Base-by-base conservation (phyloP, 2,113 vertebrate species). In the Perca schrenkii region DNA sequence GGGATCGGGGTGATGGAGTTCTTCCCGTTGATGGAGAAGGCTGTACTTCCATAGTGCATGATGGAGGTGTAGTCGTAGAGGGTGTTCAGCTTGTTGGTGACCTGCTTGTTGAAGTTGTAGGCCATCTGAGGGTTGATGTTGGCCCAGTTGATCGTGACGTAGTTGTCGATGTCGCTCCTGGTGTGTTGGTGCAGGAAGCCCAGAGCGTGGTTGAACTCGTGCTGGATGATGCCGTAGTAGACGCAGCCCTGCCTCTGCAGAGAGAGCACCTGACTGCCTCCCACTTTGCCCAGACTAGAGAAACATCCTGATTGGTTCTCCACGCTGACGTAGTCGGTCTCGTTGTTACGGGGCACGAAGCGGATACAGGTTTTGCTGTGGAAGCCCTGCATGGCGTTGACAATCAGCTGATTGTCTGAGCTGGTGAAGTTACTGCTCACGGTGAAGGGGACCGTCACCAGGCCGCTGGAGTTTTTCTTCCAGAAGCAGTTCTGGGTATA, bases 161-260 rank as follows among this genome's bases (percentile, higher is more conserved):
- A 57, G 7, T 0, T 1, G 73, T 79, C 86, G 0, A 53, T 75
- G 75, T 88, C 78, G 36, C 83, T 74, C 75, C 86, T 86, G 75
- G 71, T 82, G 46, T 86, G 86, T 22, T 79, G 75, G 22, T 87
- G 80, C 46, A 73, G 66, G 79, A 90, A 86, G 25, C 86, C 86
- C 86, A 85, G 86, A 76, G 83, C 79, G 43, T 88, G 86, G 49
- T 71, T 79, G 79, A 64, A 1, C 71, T 85, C 77, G 34, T 85
- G 83, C 70, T 75, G 70, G 50, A 75, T 40, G 77, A 70, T 50
- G 61, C 79, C 79, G 21, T 65, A 19, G 72, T 66, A 56, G 58
- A 88, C 4, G 73, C 78, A 90, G 36, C 77, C 77, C 17, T 21
- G 22, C 49, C 8, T 87, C 34, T 72, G 75, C 22, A 86, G 75